Evolutionary conservation across 1,140 invertebrate genomes (phyloP).

Genomic region (Platyscapa corneri): DNA sequence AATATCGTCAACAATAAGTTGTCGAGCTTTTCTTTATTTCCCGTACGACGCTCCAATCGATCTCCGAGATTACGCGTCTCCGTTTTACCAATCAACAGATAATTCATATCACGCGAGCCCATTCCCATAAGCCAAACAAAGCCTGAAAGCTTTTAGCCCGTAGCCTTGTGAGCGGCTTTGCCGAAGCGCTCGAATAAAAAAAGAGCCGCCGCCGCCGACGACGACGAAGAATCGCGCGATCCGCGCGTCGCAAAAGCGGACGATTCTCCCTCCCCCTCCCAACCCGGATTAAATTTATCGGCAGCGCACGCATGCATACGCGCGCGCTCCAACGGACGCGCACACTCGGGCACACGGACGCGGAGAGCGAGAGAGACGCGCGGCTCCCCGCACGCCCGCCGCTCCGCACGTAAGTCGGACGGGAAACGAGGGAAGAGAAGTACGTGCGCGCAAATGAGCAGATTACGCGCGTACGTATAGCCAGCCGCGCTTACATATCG

Average conservation of each 20-base stretch:
- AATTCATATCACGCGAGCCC: not conserved
- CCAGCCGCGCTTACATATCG: slow-evolving; percentile 22
- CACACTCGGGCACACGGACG: slow-evolving; percentile 12
- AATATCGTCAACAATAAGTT: too few species aligned
- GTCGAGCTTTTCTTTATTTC: not conserved
- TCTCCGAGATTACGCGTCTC: not conserved
- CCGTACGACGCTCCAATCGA: not conserved
- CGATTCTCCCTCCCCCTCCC: not conserved
- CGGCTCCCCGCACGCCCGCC: not conserved
- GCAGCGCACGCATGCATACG: not conserved
- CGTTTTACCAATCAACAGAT: not conserved
- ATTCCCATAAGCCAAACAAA: not conserved
- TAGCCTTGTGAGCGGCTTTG: not conserved
- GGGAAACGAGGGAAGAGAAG: slow-evolving; percentile 16
- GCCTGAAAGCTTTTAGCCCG: slow-evolving; percentile 1
- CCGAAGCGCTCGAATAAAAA: not conserved
- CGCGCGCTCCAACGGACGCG: not conserved
- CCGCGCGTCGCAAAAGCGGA: slow-evolving; percentile 19
- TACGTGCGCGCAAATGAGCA: slow-evolving; percentile 52
- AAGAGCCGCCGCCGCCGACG: not conserved
- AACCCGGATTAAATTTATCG: slow-evolving; percentile 42
- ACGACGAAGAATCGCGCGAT: not conserved
- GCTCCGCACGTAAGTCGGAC: slow-evolving; percentile 27
- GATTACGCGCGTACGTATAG: slow-evolving; percentile 39
- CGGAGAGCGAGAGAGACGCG: slow-evolving; percentile 2